Percentiles rank a stretch among this genome's conserved stretches.
Conservation (phyloP, 1,140 invertebrate genomes). For the Maconellicoccus hirsutus region DNA sequence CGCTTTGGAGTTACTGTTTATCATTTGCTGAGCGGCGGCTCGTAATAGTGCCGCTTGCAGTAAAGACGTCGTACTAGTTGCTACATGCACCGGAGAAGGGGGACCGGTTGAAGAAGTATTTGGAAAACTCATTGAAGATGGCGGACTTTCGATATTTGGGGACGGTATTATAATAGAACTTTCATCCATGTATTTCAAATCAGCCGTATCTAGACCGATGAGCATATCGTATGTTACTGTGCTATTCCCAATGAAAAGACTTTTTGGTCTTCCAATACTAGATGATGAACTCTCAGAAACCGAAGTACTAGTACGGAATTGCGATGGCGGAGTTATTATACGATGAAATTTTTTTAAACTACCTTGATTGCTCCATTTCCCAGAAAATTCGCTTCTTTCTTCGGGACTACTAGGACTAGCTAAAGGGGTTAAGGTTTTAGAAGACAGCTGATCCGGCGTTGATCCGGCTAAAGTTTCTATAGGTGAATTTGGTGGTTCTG, state of each 20-base stretch:
- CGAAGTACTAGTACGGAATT: conserved; percentile 54
- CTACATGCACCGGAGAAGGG: conserved; percentile 35
- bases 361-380: conserved; percentile 6
- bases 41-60: conserved; percentile 55
- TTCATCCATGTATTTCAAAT: conserved; percentile 79
- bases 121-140: conserved; percentile 45
- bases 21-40: conserved; percentile 43
- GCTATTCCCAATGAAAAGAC: conserved; percentile 38
- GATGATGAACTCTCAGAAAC: conserved; percentile 43
- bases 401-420: not conserved
- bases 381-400: not conserved
- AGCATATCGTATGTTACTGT: conserved; percentile 57
- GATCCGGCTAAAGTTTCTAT: conserved; percentile 26
- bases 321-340: conserved; percentile 60
- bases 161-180: conserved; percentile 70
- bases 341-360: conserved; percentile 27
- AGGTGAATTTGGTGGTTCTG: conserved; percentile 8
- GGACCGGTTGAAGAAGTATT: conserved; percentile 33
- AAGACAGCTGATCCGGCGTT: conserved; percentile 34
- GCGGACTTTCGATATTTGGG: conserved; percentile 58
- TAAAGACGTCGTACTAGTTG: conserved; percentile 41
- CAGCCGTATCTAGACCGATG: conserved; percentile 62
- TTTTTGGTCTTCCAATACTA: conserved; percentile 44
- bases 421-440: conserved; percentile 34
- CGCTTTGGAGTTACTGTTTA: conserved; percentile 37